Base-by-base conservation (phyloP, 2,113 vertebrate genomes). In the Podarcis muralis region DNA sequence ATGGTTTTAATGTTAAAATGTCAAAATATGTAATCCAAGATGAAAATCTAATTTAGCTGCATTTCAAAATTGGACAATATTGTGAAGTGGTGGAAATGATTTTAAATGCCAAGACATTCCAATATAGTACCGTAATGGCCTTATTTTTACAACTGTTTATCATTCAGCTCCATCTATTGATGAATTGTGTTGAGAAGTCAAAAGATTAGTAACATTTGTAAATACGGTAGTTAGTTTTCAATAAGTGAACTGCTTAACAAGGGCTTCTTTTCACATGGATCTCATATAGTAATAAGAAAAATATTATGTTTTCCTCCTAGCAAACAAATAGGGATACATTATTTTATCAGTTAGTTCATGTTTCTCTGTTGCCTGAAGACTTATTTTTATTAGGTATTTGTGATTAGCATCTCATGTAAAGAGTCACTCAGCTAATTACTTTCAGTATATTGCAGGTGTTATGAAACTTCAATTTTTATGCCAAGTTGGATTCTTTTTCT, bases 331-430 rank as follows among this genome's bases (percentile, higher is more conserved):
- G 27, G 30, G 30, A 71, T 71, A 71, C 69, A 3, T 90, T 16
- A 0, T 43, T 68, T n/a, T 4, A 30, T 68, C 71, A 68, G 23
- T 62, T 43, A 11, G 5, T 86, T 2, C 0, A 48, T 59, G 7
- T 32, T 91, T 93, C 20, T 59, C 80, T 69, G 77, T 32, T 65
- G 0, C 6, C 12, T 22, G 4, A 87, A 18, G 76, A 57, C 82
- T 75, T 92, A 66, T 79, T 92, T 87, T 78, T 84, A 30, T 20
- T 80, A 72, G n/a, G 6, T 72, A 4, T 62, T 75, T 88, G 81
- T 80, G 79, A 88, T 85, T 90, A 90, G 0, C 6, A 81, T 13
- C 25, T 87, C 12, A 74, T 68, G 23, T 79, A 87, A 43, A 84
- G 78, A 22, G 53, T 6, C 78, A 85, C 84, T 87, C 72, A 2